Conservation (phyloP, 2,113 vertebrate genomes). For the Epinephelus lanceolatus region DNA sequence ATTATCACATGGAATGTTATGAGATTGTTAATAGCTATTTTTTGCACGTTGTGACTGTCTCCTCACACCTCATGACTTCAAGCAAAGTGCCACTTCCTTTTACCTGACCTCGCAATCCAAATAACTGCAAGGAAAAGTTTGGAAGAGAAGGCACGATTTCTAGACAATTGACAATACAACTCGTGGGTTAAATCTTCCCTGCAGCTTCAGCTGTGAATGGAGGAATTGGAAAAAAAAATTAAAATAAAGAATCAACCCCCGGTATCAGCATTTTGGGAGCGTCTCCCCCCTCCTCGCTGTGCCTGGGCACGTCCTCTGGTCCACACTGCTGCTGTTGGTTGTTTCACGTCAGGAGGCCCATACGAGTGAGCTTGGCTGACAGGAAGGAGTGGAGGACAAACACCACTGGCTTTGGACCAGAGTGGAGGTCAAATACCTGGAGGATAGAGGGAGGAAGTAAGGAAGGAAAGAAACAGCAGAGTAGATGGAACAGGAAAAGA, state of each 20-base stretch:
- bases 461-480: background rate
- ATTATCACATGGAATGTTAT: constrained; percentile 38
- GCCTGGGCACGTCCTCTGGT: background rate
- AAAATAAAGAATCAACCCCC: background rate
- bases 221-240: background rate
- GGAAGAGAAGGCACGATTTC: constrained; percentile 65
- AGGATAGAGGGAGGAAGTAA: constrained; percentile 4
- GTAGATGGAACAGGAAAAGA: background rate
- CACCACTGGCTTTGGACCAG: constrained; percentile 92
- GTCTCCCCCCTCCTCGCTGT: background rate
- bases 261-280: background rate
- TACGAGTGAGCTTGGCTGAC: constrained; percentile 96
- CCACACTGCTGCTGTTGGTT: background rate
- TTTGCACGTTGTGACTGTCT: background rate
- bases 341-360: constrained; percentile 93
- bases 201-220: constrained; percentile 36
- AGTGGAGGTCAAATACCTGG: constrained; percentile 20
- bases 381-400: constrained; percentile 97
- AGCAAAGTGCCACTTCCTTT: constrained; percentile 49
- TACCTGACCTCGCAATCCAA: constrained; percentile 12
- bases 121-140: constrained; percentile 13
- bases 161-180: constrained; percentile 49
- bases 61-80: constrained; percentile 8
- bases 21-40: constrained; percentile 18
- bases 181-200: constrained; percentile 9